Evolutionary conservation across 2,113 vertebrate genomes (phyloP), one percentile per base, ranked within the genome.

Genomic region (Abramis brama): DNA sequence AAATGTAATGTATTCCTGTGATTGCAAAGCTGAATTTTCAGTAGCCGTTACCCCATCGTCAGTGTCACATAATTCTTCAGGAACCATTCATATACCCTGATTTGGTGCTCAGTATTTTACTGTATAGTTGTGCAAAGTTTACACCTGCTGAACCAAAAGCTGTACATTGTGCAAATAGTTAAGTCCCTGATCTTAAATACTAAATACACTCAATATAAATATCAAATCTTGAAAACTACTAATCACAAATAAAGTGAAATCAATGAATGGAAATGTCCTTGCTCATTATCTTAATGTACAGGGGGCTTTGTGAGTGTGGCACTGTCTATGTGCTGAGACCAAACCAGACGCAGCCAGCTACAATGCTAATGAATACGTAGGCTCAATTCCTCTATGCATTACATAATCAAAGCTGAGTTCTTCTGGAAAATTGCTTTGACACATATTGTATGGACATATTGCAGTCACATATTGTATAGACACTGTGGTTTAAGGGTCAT

Each of bases 311-410:
- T n/a, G 5, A 74, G 23, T 55, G 11, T 43, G 59, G 2, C n/a
- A 43, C 89, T 80, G 75, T 88, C 85, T 70, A 10, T 86, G 83
- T 82, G n/a, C 88, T 87, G 85, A 87, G 71, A 70, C 33, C 74
- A 74, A 77, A 33, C 30, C 33, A n/a, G 23, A 59, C n/a, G 2
- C 11, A 30, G 50, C 36, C 55, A 12, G 60, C 47, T 55, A 59
- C 64, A 79, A 77, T 25, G 52, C 68, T 79, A 73, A 83, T 73
- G 55, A 86, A 59, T 86, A 80, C 25, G 21, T 25, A 55, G 64
- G 23, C 64, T 43, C 55, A 71, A 47, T 60, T 64, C 23, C 43
- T 73, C 12, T 43, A 47, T 87, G 52, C 7, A 59, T 79, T 79
- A 84, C 66, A 52, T 83, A 80, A 47, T 36, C 68, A 82, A 59